phyloP scores from a whole-genome alignment of 2,888 invertebrate genomes.

The Pinctada fucata region DNA sequence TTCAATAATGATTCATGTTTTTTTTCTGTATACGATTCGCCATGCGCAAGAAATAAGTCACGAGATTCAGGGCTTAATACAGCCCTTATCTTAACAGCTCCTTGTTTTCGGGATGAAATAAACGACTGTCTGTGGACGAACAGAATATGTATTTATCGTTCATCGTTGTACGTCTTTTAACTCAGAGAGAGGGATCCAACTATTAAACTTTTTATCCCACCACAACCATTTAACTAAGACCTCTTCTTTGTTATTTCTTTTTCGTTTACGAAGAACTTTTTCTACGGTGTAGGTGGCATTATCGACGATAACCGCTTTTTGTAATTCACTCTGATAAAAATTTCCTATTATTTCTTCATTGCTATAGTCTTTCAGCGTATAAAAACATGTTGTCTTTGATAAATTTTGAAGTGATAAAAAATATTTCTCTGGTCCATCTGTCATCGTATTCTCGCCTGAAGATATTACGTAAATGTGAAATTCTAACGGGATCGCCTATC shows the following conservation, averaged over 20 bases:
- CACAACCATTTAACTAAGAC: neutral
- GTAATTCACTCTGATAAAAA: constrained; percentile 2
- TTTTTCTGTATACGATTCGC: too few species aligned
- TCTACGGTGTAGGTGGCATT: neutral
- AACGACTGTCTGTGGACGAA: neutral
- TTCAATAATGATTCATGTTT: too few species aligned
- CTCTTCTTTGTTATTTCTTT: constrained; percentile 1
- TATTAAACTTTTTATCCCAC: neutral
- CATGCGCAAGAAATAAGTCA: too few species aligned
- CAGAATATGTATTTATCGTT: neutral
- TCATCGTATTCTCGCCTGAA: neutral
- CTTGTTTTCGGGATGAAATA: constrained; percentile 3
- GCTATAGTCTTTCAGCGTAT: constrained; percentile 4
- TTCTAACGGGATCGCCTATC: constrained; percentile 1
- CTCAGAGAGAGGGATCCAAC: neutral
- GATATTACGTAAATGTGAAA: neutral
- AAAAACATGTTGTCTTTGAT: constrained; percentile 8
- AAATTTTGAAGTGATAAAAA: constrained; percentile 4
- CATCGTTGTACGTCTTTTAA: neutral
- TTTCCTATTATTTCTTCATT: constrained; percentile 5
- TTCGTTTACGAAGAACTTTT: neutral
- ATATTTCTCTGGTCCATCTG: constrained; percentile 9
- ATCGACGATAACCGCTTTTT: neutral
- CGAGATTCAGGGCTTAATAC: too few species aligned
- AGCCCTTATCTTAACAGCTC: too few species aligned